These are phyloP conservation scores for Melikaiella ostensackeni DNA, from an alignment of 2,888 invertebrate genomes.

Conservation along the genomic window DNA sequence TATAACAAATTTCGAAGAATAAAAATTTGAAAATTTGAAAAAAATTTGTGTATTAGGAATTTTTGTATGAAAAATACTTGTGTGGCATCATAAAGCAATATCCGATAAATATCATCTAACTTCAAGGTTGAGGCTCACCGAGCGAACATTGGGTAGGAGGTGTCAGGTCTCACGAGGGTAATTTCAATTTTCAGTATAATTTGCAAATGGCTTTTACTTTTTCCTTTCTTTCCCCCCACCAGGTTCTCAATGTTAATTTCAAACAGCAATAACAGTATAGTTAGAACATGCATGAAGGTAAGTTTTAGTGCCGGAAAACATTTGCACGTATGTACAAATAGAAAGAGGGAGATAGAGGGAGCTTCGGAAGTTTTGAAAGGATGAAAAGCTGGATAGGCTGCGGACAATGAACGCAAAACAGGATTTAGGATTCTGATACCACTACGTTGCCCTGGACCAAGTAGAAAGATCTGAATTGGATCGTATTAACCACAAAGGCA, in stretches of 20 bases:
- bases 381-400: slow-evolving; percentile 55
- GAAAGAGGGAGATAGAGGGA: slow-evolving; percentile 39
- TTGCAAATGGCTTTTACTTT: no score
- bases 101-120: no score
- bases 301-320: slow-evolving; percentile 24
- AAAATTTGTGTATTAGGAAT: no score
- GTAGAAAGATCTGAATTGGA: slow-evolving; percentile 65
- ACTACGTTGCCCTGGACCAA: slow-evolving; percentile 49
- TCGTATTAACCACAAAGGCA: slow-evolving; percentile 66
- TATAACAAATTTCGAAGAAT: no score
- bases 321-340: slow-evolving; percentile 39
- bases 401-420: slow-evolving; percentile 66
- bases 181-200: no score
- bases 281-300: not conserved
- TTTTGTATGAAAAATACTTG: no score
- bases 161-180: no score
- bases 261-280: not conserved
- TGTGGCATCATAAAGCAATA: no score
- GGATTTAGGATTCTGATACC: slow-evolving; percentile 68
- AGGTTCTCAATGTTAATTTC: not conserved
- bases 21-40: no score
- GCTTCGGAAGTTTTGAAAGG: slow-evolving; percentile 56
- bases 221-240: not conserved
- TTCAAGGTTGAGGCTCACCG: no score
- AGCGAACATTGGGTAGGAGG: no score